Evolutionary conservation across 2,797 vertebrate genomes (phyloP).

Genomic region (Pterois miles): DNA sequence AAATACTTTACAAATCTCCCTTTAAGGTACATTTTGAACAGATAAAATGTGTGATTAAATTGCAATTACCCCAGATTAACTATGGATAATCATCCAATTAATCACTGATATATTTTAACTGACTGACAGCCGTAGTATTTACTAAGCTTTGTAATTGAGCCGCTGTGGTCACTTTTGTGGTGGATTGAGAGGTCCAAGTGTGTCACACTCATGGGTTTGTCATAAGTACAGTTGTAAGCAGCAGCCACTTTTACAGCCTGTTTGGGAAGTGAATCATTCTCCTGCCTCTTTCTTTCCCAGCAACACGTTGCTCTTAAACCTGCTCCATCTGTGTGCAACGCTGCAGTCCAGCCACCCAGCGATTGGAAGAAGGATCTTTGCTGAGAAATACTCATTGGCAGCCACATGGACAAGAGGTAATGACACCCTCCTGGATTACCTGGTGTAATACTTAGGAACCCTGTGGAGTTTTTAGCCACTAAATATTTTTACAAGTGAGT

Average conservation of each 20-base stretch:
- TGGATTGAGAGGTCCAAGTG: too few relatives aligned
- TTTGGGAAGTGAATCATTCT: background rate
- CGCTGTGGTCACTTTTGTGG: too few relatives aligned
- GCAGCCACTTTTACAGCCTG: background rate
- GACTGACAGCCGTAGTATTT: too few relatives aligned
- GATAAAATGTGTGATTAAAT: too few relatives aligned
- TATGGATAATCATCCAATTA: too few relatives aligned
- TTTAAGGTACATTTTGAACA: too few relatives aligned
- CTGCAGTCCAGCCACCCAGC: conserved; percentile 81
- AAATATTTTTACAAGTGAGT: too few relatives aligned
- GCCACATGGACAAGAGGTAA: conserved; percentile 91
- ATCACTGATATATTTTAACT: too few relatives aligned
- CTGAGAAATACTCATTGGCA: conserved; percentile 83
- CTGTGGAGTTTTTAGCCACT: too few relatives aligned
- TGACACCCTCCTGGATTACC: background rate
- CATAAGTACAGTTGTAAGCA: background rate
- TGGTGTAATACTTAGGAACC: background rate
- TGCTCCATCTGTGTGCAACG: conserved; percentile 89
- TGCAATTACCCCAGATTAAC: too few relatives aligned
- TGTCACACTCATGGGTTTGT: background rate
- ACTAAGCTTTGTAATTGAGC: too few relatives aligned
- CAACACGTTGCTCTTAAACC: conserved; percentile 85
- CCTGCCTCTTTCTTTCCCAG: conserved; percentile 68
- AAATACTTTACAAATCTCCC: too few relatives aligned
- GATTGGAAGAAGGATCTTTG: conserved; percentile 81